phyloP scores from a whole-genome alignment of 37 sponge, comb jelly and placozoan species.

The Haliclona indistincta region DNA sequence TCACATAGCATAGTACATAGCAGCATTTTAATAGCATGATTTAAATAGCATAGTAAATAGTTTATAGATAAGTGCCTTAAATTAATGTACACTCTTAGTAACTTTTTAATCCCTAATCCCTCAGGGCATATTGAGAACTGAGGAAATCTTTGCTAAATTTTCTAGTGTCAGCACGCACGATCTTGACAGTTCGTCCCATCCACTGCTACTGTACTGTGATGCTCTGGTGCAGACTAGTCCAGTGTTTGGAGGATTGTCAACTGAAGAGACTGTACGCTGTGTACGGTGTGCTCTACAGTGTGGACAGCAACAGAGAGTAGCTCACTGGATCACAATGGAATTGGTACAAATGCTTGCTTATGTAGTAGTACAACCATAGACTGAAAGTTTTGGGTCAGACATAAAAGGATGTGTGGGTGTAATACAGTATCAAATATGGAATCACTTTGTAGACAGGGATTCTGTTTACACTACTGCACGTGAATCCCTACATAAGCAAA shows the following conservation, averaged over 20 bases:
- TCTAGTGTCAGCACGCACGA: not conserved
- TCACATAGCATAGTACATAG: too few relatives aligned
- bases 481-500: too few relatives aligned
- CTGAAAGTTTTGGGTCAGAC: too few relatives aligned
- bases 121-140: constrained; percentile 45
- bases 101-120: not conserved
- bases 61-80: not conserved
- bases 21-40: too few relatives aligned
- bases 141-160: constrained; percentile 31
- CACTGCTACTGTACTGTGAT: constrained; percentile 37
- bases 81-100: not conserved
- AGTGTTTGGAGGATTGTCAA: not conserved
- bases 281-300: not conserved
- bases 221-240: constrained; percentile 3
- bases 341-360: too few relatives aligned
- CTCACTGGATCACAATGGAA: not conserved
- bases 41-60: not conserved
- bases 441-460: too few relatives aligned
- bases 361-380: too few relatives aligned
- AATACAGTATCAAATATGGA: too few relatives aligned
- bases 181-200: constrained; percentile 3
- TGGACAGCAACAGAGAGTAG: not conserved
- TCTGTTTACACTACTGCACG: too few relatives aligned
- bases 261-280: constrained; percentile 1
- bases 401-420: too few relatives aligned